Evolutionary conservation across 2,888 invertebrate species (phyloP).

Genomic region (Cosmia pyralina): DNA sequence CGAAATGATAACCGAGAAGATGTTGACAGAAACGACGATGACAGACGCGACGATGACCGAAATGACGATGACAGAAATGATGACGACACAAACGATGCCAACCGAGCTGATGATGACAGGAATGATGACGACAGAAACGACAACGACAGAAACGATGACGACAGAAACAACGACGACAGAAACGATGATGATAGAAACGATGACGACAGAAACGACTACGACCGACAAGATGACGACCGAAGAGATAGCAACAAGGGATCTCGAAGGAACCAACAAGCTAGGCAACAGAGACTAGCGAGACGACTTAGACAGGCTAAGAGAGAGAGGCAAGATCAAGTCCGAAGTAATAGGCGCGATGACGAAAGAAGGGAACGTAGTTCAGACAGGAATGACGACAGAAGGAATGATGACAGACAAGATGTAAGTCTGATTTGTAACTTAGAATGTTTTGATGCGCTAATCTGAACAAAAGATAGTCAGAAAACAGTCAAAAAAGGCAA

Average conservation of each 20-base stretch:
- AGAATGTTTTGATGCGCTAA: background rate
- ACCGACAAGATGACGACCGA: slow-evolving; percentile 13
- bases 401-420: slow-evolving; percentile 23
- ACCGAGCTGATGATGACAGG: too few species aligned
- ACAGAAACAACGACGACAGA: background rate
- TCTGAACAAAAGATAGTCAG: slow-evolving; percentile 3
- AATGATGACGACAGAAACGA: background rate
- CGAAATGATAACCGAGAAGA: slow-evolving; percentile 13
- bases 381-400: slow-evolving; percentile 5
- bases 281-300: slow-evolving; percentile 7
- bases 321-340: slow-evolving; percentile 14
- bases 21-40: slow-evolving; percentile 18
- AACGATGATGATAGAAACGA: slow-evolving; percentile 2
- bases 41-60: slow-evolving; percentile 4
- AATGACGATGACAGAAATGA: background rate
- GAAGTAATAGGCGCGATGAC: background rate
- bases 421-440: slow-evolving; percentile 41
- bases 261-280: slow-evolving; percentile 3
- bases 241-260: background rate
- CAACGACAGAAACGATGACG: slow-evolving; percentile 2
- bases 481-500: too few species aligned
- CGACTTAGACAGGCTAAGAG: slow-evolving; percentile 4
- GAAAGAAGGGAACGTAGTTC: background rate
- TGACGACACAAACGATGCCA: slow-evolving; percentile 5
- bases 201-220: slow-evolving; percentile 2